Percentiles rank a stretch among this genome's conserved stretches.
Conservation (phyloP, 2,888 invertebrate genomes). For the Diploptera punctata region DNA sequence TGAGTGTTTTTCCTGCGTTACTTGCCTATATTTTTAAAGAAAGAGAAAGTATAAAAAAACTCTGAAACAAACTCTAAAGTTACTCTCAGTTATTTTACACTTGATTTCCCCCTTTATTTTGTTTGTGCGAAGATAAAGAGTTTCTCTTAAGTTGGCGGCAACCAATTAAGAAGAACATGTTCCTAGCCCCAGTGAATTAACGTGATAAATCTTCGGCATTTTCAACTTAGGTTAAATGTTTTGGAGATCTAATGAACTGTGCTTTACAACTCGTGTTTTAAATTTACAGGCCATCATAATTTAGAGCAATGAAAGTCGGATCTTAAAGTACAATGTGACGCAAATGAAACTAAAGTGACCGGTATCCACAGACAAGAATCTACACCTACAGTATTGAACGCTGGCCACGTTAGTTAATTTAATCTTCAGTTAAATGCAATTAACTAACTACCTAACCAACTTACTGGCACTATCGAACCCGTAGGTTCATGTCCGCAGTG, state of each 20-base stretch:
- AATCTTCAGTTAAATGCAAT: no score
- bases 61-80: not conserved
- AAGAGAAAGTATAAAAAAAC: no score
- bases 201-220: not conserved
- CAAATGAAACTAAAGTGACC: no score
- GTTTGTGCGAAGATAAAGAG: constrained; percentile 29
- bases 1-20: not conserved
- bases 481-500: no score
- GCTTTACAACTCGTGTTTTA: not conserved
- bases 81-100: constrained; percentile 4
- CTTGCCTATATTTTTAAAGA: not conserved
- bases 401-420: no score
- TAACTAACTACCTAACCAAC: no score
- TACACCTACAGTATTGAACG: no score
- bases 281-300: no score
- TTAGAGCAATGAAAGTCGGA: no score
- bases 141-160: constrained; percentile 21
- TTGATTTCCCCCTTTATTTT: constrained; percentile 28
- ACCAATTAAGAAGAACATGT: constrained; percentile 30
- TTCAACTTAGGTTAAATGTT: constrained; percentile 29
- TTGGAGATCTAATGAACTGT: constrained; percentile 28
- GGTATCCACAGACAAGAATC: no score
- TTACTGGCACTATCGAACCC: no score
- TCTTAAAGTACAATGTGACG: no score
- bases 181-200: constrained; percentile 16